These are phyloP conservation scores for Acanthosepion pharaonis DNA, from an alignment of 2,888 invertebrate species.

Conservation along the genomic window DNA sequence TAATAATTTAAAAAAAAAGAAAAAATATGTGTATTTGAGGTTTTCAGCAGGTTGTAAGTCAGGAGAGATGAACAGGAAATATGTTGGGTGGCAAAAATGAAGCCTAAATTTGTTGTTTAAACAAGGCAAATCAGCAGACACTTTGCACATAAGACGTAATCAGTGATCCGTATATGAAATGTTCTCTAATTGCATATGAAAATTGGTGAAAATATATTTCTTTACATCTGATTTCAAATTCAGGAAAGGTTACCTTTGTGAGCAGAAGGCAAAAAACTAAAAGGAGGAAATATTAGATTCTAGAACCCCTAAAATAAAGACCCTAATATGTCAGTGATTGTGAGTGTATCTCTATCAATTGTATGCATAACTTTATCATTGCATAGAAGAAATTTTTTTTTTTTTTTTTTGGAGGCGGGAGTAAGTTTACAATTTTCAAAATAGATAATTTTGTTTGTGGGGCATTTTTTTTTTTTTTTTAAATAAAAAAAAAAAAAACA, in stretches of 20 bases:
- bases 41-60: too few species aligned
- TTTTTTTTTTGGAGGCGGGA: neutral
- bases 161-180: neutral
- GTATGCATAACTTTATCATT: neutral
- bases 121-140: conserved; percentile 33
- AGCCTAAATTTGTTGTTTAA: conserved; percentile 33
- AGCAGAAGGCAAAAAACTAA: neutral
- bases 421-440: neutral
- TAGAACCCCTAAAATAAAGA: neutral
- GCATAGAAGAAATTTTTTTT: neutral
- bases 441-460: neutral
- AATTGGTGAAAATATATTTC: neutral
- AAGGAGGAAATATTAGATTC: neutral
- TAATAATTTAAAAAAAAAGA: too few species aligned
- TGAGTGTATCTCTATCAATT: neutral
- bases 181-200: too few species aligned
- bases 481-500: too few species aligned
- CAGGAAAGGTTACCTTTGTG: neutral
- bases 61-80: too few species aligned
- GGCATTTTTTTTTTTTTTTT: neutral
- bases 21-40: too few species aligned
- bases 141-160: neutral
- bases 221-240: neutral
- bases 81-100: neutral
- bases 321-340: neutral